Conservation (phyloP, 2,888 invertebrate species). For the Chymomyza caudatula region DNA sequence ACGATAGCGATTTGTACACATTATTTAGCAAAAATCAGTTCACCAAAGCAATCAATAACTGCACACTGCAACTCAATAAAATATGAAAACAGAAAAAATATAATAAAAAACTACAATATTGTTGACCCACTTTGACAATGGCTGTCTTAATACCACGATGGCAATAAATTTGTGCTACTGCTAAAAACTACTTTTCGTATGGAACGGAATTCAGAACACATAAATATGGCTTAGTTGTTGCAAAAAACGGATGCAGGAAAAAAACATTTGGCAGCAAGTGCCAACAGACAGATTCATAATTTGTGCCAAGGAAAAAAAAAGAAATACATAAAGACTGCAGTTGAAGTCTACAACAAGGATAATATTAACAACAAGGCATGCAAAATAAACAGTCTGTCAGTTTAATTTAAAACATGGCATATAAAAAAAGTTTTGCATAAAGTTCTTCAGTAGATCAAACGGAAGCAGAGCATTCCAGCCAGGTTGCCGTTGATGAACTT, state of each 20-base stretch:
- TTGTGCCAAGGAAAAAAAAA: constrained; percentile 20
- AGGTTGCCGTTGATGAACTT: constrained; percentile 9
- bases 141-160: background rate
- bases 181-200: background rate
- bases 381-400: background rate
- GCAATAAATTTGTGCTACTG: background rate
- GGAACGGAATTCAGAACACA: background rate
- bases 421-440: constrained; percentile 35
- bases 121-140: background rate
- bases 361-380: background rate
- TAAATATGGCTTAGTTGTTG: background rate
- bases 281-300: background rate
- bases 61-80: background rate
- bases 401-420: constrained; percentile 22
- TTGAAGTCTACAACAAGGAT: no score
- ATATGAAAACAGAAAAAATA: background rate
- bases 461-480: background rate
- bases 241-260: background rate
- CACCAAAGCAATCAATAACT: no score
- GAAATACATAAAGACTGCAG: background rate
- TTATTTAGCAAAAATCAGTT: no score
- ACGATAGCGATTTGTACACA: no score
- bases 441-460: constrained; percentile 12
- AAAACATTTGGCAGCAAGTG: background rate
- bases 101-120: background rate